Evolutionary conservation across 2,888 invertebrate genomes (phyloP).

Genomic region (Ennomos erosarius): DNA sequence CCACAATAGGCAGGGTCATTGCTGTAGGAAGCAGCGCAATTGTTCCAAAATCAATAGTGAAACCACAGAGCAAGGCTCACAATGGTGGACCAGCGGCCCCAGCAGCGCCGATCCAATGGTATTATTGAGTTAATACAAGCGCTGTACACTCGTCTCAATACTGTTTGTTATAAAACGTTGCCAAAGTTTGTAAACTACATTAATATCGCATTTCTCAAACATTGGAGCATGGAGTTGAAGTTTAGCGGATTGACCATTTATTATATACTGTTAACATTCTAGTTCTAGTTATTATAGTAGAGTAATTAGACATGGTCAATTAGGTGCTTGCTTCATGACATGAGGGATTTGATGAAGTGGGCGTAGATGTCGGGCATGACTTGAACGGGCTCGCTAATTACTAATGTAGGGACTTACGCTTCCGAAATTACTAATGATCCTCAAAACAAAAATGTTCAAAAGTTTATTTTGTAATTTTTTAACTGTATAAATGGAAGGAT

Average conservation of each 20-base stretch:
- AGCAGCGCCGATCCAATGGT: conserved; percentile 47
- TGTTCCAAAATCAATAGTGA: conserved; percentile 61
- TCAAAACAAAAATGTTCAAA: too few species aligned
- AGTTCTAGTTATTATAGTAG: not conserved
- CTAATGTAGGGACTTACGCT: too few species aligned
- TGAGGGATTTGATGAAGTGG: conserved; percentile 13
- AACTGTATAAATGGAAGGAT: not conserved
- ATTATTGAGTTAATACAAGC: conserved; percentile 51
- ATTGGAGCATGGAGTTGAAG: conserved; percentile 7
- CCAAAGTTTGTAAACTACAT: conserved; percentile 37
- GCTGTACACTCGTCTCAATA: conserved; percentile 26
- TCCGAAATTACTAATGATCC: too few species aligned
- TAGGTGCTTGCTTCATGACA: conserved; percentile 18
- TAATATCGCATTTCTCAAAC: conserved; percentile 33
- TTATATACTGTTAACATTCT: not conserved
- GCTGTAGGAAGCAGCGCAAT: conserved; percentile 48
- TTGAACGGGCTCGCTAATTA: not conserved
- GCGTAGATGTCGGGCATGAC: conserved; percentile 8
- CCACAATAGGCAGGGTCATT: conserved; percentile 54
- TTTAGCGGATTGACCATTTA: conserved; percentile 12
- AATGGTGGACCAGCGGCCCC: conserved; percentile 42
- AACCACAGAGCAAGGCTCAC: conserved; percentile 47
- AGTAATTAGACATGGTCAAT: conserved; percentile 19
- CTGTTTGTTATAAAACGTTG: conserved; percentile 41
- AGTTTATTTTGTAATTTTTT: not conserved